phyloP scores from a whole-genome alignment of 37 sponge, comb jelly and placozoan species.

The Petrosia ficiformis region DNA sequence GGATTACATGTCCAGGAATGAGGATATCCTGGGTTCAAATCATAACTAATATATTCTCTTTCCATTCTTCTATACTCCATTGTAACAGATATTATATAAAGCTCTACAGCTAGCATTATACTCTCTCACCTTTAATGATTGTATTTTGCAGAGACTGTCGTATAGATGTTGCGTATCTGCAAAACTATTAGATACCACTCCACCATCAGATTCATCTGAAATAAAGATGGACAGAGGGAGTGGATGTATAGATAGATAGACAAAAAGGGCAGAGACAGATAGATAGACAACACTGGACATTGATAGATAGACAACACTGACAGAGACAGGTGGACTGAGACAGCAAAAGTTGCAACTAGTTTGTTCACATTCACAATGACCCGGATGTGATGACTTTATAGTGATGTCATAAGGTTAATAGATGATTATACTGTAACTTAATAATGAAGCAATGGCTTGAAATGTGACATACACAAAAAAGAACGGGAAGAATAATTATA shows the following conservation, averaged over 20 bases:
- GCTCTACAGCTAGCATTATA: not conserved
- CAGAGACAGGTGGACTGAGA: not conserved
- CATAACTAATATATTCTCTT: too few relatives aligned
- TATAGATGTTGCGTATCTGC: slow-evolving; percentile 14
- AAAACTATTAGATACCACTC: slow-evolving; percentile 1
- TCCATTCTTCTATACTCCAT: too few relatives aligned
- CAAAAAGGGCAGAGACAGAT: not conserved
- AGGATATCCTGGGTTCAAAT: too few relatives aligned
- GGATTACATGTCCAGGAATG: too few relatives aligned
- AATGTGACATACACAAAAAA: too few relatives aligned
- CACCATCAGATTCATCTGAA: slow-evolving; percentile 12
- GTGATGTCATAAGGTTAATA: too few relatives aligned
- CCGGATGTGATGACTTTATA: too few relatives aligned
- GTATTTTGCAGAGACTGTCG: slow-evolving; percentile 2
- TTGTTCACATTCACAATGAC: too few relatives aligned
- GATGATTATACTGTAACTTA: too few relatives aligned
- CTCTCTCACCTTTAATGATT: slow-evolving; percentile 20
- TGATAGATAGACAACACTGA: not conserved
- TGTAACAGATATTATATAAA: too few relatives aligned
- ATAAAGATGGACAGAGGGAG: not conserved
- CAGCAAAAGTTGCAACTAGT: not conserved
- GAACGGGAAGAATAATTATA: too few relatives aligned
- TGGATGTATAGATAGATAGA: not conserved
- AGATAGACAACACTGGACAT: slow-evolving; percentile 1
- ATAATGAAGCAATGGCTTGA: too few relatives aligned